Base-by-base conservation (phyloP, 2,888 invertebrate species). In the Fragum sueziense region DNA sequence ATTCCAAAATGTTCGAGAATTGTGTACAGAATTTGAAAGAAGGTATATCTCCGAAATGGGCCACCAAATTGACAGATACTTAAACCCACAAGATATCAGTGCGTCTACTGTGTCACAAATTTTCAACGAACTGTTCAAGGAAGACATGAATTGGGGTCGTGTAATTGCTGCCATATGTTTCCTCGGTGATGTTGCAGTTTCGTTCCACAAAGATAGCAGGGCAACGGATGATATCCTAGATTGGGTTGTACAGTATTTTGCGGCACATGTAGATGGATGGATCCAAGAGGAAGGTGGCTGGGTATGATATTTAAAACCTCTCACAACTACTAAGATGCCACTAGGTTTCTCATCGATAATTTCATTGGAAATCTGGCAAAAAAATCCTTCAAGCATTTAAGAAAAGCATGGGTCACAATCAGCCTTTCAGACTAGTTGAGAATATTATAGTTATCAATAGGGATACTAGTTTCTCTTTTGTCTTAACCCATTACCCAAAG, bases 141-240 rank as follows among this genome's bases (percentile, higher is more conserved):
- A 41, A 41, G 41, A 34, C 9, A 25, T 65, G 7, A n/a, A 41
- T 22, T 65, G 65, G 65, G 65, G 65, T 25, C 65, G 65, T 3
- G 41, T 65, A 11, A 34, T 65, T 9, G 65, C 34, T 22, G 37
- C 27, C 9, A 11, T 65, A 3, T 25, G 41, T 27, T 34, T 65
- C 22, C 22, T 17, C 6, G 65, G 65, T 22, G 65, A 37, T 9
- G 11, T 37, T 6, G 37, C 41, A 25, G 41, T 41, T 27, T 33
- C 25, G 11, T 25, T 20, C 22, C 6, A 17, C 20, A 62, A 34
- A 34, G 33, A 62, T 17, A 34, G 34, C 1, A 22, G n/a, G n/a
- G 17, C 25, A 6, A 20, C 11, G 11, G 41, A 65, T 1, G 27
- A n/a, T 27, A 34, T 65, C 9, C 14, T 65, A 22, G 41, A 65